Evolutionary conservation across 2,888 invertebrate genomes (phyloP).

Genomic region (Drosophila aldrichi): DNA sequence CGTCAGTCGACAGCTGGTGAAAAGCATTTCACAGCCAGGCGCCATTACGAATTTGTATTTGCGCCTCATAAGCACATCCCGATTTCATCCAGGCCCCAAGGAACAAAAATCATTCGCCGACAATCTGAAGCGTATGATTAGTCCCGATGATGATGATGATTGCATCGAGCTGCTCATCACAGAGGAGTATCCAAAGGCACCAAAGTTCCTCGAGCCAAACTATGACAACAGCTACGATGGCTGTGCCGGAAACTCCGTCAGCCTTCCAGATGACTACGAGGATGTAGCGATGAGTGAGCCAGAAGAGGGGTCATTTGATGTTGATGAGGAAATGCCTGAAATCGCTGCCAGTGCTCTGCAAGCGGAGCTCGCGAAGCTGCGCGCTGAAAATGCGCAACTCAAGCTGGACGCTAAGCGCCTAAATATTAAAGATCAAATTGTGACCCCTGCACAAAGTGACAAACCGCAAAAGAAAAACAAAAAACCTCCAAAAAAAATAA

Average conservation of each 20-base stretch:
- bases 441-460: not conserved
- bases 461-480: constrained; percentile 11
- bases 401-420: constrained; percentile 20
- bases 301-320: not conserved
- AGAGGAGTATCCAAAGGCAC: constrained; percentile 23
- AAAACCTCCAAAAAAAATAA: constrained; percentile 18
- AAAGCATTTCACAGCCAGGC: constrained; percentile 90
- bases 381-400: constrained; percentile 30
- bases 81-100: constrained; percentile 87
- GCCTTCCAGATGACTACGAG: constrained; percentile 1
- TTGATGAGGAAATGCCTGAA: not conserved
- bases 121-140: constrained; percentile 88
- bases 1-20: constrained; percentile 90
- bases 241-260: not conserved
- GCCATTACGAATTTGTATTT: constrained; percentile 90
- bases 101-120: constrained; percentile 87
- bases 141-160: constrained; percentile 82
- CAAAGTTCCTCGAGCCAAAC: not conserved
- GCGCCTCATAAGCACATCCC: constrained; percentile 87
- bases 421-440: constrained; percentile 2
- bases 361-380: constrained; percentile 22
- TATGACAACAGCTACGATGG: constrained; percentile 25
- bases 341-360: not conserved
- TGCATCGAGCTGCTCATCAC: constrained; percentile 85
- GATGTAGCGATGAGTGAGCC: not conserved